Conservation (phyloP, 2,888 invertebrate genomes). For the Nyleta sp. region DNA sequence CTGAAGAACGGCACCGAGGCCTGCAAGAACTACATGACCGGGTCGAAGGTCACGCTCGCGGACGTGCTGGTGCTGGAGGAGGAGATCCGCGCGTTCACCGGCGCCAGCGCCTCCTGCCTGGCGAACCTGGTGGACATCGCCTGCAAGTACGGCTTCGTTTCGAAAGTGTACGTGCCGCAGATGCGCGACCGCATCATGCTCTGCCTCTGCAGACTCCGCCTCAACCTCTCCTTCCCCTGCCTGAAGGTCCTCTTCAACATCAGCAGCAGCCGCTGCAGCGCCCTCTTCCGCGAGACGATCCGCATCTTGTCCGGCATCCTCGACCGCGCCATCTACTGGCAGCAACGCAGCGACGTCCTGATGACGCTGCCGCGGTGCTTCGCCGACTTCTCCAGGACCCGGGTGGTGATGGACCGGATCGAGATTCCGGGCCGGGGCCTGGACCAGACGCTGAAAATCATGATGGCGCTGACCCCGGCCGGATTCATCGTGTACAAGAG, state of each 20-base stretch:
- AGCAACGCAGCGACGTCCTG: neutral
- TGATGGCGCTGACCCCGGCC: neutral
- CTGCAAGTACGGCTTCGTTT: neutral
- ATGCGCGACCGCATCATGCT: conserved; percentile 21
- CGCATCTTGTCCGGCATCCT: conserved; percentile 1
- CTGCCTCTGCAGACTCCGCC: conserved; percentile 8
- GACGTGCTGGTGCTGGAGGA: neutral
- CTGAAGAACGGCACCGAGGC: conserved; percentile 1
- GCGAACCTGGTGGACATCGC: neutral
- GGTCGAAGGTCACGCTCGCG: conserved; percentile 1
- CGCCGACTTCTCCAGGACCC: neutral
- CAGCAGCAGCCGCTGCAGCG: neutral
- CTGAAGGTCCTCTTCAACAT: conserved; percentile 17
- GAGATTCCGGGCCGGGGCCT: neutral
- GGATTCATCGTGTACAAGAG: conserved; percentile 10
- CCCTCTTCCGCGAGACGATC: conserved; percentile 1
- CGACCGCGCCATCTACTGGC: conserved; percentile 21
- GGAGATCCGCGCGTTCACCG: conserved; percentile 7
- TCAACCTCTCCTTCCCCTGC: neutral
- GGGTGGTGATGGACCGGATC: neutral
- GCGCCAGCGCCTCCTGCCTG: conserved; percentile 2
- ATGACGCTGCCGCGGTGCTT: neutral
- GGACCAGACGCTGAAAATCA: neutral
- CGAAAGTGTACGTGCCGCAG: neutral
- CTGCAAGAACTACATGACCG: conserved; percentile 9